Evolutionary conservation across 2,113 vertebrate genomes (phyloP), one percentile per base, ranked within the genome.

Genomic region (Alligator sinensis): DNA sequence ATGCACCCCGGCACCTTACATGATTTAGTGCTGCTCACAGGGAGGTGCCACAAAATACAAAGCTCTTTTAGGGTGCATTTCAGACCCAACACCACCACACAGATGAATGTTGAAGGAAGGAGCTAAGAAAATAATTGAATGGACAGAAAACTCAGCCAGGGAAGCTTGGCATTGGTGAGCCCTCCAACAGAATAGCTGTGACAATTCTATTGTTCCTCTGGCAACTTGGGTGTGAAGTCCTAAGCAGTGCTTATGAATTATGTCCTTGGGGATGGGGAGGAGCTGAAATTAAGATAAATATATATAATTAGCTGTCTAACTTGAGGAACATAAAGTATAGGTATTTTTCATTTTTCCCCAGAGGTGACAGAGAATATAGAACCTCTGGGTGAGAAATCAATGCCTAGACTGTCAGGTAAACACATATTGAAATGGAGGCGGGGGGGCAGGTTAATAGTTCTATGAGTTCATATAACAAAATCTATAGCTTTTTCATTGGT

Each of bases 281-380:
- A 88, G 89, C 86, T 68, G 59, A 97, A 96, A 97, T 97, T 94
- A 97, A 95, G 92, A 64, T 81, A 94, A 91, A 96, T 91, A 96
- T 93, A 95, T 38, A 87, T 96, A 96, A 95, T 95, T 96, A 97
- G 91, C 93, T 84, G 77, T 89, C 91, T 95, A 91, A 96, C 72
- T 92, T 70, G 90, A 88, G 77, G 84, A 86, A 95, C 80, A 91
- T 95, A 95, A 95, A 96, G 80, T 60, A 76, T 4, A 94, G 91
- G 27, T 76, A 88, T 95, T 96, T 95, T 96, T 94, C 86, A 95
- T 93, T 95, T 90, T 89, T 86, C 83, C 92, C 88, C 87, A 93
- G 90, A 97, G 94, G 93, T 96, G 90, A 92, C 90, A 92, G 61
- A 89, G 78, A 86, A 60, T 10, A 25, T 81, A 86, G 91, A 91